Percentiles rank a stretch among this genome's conserved stretches.
These are phyloP conservation scores for Eupithecia abbreviata DNA, from an alignment of 2,888 invertebrate species.

Conservation along the genomic window DNA sequence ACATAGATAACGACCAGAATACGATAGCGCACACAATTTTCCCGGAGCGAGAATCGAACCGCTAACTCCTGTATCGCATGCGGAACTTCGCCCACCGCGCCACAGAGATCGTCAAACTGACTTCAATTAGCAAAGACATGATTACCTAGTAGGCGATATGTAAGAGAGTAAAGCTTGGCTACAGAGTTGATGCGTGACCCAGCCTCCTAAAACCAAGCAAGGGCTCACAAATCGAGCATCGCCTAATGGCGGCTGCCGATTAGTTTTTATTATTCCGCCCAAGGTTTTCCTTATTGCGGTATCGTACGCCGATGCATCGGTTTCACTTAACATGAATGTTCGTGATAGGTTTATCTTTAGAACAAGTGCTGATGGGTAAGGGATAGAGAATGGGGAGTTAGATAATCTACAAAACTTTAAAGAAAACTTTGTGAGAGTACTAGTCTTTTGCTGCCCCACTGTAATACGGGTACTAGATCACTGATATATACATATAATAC, in stretches of 20 bases:
- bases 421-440: neutral
- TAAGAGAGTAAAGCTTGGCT: neutral
- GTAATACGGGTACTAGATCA: no score
- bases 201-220: slow-evolving; percentile 18
- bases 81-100: no score
- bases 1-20: no score
- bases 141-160: no score
- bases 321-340: slow-evolving; percentile 26
- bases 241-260: slow-evolving; percentile 52
- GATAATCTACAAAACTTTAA: neutral
- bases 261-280: slow-evolving; percentile 54
- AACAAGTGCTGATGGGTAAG: neutral
- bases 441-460: no score
- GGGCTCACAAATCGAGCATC: slow-evolving; percentile 33
- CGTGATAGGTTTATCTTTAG: neutral
- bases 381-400: neutral
- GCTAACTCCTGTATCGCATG: no score
- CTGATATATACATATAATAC: no score
- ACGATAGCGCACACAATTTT: no score
- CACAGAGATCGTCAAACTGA: no score
- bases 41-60: no score
- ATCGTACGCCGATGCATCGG: slow-evolving; percentile 43
- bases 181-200: slow-evolving; percentile 17
- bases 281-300: slow-evolving; percentile 48
- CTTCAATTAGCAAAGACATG: no score